A percentile compares a stretch with the other conserved stretches of the same genome.
Conservation (phyloP, 2,797 vertebrate species). For the Pipistrellus kuhlii region DNA sequence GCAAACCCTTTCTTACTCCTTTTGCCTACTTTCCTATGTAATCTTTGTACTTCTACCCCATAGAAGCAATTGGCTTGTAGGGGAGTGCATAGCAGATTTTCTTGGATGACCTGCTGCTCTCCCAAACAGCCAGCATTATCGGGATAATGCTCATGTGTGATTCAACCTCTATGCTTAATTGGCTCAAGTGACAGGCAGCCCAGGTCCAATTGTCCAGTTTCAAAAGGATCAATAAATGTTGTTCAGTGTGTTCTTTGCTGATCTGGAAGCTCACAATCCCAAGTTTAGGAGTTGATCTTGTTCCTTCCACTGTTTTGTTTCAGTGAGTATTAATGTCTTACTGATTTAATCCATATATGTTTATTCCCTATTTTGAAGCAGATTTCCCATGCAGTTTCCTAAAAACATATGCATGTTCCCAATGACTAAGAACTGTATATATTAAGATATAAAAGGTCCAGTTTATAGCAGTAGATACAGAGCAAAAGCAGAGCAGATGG, state of each 20-base stretch:
- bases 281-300: neutral
- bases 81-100: no score
- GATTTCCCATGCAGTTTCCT: neutral
- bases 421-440: neutral
- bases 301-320: neutral
- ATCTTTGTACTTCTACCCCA: no score
- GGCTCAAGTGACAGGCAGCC: no score
- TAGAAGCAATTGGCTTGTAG: no score
- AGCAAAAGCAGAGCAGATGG: neutral
- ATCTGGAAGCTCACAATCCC: neutral
- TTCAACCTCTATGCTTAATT: no score
- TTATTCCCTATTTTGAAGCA: neutral
- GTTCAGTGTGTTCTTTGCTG: neutral
- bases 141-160: no score
- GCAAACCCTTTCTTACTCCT: no score
- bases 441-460: neutral
- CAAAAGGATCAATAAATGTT: neutral
- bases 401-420: neutral
- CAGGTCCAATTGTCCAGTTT: no score
- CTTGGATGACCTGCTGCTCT: no score
- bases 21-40: no score
- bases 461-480: neutral
- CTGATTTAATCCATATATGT: neutral
- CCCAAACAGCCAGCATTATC: no score
- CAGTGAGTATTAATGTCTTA: constrained; percentile 3